Evolutionary conservation across 2,113 vertebrate species (phyloP), one percentile per base, ranked within the genome.

Genomic region (Carassius auratus): DNA sequence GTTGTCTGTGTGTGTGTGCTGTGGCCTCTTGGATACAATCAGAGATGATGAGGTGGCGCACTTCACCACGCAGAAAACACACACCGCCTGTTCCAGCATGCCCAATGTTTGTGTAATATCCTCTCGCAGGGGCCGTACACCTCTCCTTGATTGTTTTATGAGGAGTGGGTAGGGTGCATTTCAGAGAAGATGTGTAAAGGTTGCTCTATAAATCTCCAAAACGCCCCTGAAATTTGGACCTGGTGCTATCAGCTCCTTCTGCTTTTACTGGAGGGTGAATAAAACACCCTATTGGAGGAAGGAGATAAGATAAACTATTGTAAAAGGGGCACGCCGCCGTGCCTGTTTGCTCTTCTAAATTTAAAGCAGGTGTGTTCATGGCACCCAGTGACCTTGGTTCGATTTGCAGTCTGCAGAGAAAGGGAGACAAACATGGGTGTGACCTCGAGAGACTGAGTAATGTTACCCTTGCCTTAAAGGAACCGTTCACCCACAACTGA

Each of bases 131-230:
- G 68, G 66, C 74, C 71, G 55, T 30, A 62, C 79, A 48, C 80
- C 84, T 81, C 64, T 79, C 26, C 81, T 74, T 89, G 81, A 87
- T 87, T 90, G 87, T 87, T 91, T 90, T 89, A 89, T 88, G 86
- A 81, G 76, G 52, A 66, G 80, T 84, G 81, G 74, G 50, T 45
- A 85, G 81, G 86, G 89, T 76, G 80, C 77, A 57, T 85, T 89
- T 89, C 45, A 80, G 74, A 62, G 71, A 86, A 42, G 59, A 12
- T 5, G 88, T 66, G 85, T 91, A 92, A 92, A 92, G 90, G 90
- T 92, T 90, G 86, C 76, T 86, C 81, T 83, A 90, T 91, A 91
- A 92, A 92, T 87, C 71, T 89, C 86, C 86, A 76, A 92, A 91
- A 90, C 50, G 85, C 75, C 85, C 87, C 89, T 90, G 90, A 90